Percentiles rank a stretch among this genome's conserved stretches.
Conservation (phyloP, 2,888 invertebrate genomes). For the Xanthia icteritia region DNA sequence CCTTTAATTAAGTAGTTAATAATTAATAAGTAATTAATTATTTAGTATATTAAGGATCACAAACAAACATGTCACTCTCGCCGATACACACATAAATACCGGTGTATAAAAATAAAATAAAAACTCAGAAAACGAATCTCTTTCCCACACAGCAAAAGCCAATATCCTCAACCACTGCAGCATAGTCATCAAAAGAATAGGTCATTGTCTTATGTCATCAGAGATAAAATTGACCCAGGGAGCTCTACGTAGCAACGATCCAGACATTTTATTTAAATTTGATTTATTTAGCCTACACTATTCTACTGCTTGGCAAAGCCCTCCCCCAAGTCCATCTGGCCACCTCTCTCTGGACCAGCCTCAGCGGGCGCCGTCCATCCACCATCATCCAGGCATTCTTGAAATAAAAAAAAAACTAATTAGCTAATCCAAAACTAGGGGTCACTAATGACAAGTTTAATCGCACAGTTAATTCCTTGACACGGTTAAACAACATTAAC, state of each 20-base stretch:
- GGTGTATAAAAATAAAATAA: neutral
- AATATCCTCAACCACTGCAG: no score
- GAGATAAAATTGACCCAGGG: neutral
- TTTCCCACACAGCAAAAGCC: neutral
- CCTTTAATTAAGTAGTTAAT: no score
- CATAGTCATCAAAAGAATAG: neutral
- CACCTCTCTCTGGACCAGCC: neutral
- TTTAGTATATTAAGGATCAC: no score
- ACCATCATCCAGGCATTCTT: neutral
- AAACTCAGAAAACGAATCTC: neutral
- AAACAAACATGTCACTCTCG: neutral
- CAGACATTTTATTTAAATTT: neutral
- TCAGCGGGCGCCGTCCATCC: no score
- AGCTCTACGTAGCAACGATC: neutral
- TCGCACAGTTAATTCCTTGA: conserved; percentile 47
- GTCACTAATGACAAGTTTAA: conserved; percentile 16
- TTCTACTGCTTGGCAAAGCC: neutral
- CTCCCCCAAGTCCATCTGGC: neutral
- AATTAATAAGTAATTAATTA: no score
- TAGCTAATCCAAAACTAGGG: neutral
- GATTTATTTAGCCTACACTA: neutral
- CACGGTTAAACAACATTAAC: conserved; percentile 52
- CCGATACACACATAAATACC: neutral
- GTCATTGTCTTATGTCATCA: neutral
- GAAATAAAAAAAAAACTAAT: neutral